Percentiles rank a stretch among this genome's conserved stretches.
Evolutionary conservation across 2,113 vertebrate species (phyloP).

Genomic region (Fulmarus glacialis): DNA sequence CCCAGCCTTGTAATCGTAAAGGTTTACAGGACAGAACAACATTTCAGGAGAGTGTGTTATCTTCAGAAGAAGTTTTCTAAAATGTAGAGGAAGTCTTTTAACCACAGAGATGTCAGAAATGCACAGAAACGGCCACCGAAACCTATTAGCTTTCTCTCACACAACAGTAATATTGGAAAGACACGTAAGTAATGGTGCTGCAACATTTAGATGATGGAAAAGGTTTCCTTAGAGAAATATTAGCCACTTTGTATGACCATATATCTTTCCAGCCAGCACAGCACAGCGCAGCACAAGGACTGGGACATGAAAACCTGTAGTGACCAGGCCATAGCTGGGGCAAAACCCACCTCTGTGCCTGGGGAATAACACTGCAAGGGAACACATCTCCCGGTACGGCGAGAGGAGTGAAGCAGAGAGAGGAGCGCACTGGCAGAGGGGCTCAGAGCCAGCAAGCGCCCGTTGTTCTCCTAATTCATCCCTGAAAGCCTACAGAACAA

Average conservation of each 20-base stretch:
- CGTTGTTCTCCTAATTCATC: not conserved
- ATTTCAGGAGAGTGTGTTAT: not conserved
- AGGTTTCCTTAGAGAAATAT: not conserved
- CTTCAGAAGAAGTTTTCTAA: not conserved
- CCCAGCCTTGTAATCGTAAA: not conserved
- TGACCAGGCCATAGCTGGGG: not conserved
- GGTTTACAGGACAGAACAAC: not conserved
- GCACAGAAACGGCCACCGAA: not conserved
- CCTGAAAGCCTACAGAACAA: not conserved
- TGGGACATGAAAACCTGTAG: not conserved
- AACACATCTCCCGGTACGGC: rapidly evolving
- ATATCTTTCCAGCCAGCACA: not conserved
- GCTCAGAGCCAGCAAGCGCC: not conserved
- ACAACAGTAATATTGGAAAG: not conserved
- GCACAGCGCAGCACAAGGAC: not conserved
- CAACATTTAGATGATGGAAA: not conserved
- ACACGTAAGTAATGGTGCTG: not conserved
- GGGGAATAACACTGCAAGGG: rapidly evolving
- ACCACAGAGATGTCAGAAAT: not conserved
- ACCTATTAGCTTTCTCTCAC: not conserved
- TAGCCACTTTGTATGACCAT: not conserved
- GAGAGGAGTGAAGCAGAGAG: not conserved
- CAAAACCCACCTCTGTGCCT: not conserved
- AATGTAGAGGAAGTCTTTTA: not conserved
- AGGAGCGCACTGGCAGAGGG: not conserved